A percentile compares a stretch with the other conserved stretches of the same genome.
These are phyloP conservation scores for Drosophila melanosoma DNA, from an alignment of 2,888 invertebrate genomes.

Conservation along the genomic window DNA sequence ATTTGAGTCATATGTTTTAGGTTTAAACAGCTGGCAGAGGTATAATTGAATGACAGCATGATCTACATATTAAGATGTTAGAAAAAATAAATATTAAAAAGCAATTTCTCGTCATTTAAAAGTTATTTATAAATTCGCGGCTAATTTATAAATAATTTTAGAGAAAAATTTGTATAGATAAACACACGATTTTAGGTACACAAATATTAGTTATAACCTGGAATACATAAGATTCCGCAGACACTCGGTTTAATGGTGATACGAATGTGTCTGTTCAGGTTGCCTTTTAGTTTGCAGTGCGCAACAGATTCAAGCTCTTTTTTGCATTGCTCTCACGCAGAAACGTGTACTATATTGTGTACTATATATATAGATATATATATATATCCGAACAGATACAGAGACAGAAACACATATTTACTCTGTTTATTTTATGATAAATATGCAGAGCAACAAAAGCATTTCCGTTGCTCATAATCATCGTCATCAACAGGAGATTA, in stretches of 20 bases:
- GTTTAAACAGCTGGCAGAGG: not conserved
- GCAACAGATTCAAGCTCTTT: constrained; percentile 2
- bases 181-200: not conserved
- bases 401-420: not conserved
- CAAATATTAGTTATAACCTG: not conserved
- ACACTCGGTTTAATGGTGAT: not conserved
- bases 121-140: not conserved
- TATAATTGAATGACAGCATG: too few species aligned
- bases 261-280: not conserved
- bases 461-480: constrained; percentile 65
- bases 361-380: constrained; percentile 3
- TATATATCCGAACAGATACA: not conserved
- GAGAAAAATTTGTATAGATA: not conserved
- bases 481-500: not conserved
- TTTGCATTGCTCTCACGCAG: constrained; percentile 17
- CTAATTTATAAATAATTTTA: not conserved
- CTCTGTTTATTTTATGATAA: constrained; percentile 44
- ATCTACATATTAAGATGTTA: not conserved
- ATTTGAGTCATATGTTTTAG: not conserved
- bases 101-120: not conserved
- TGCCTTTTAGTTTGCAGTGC: not conserved
- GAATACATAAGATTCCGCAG: not conserved
- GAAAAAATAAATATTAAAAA: not conserved
- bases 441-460: constrained; percentile 61
- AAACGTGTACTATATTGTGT: constrained; percentile 30